Evolutionary conservation across 2,113 vertebrate genomes (phyloP).

Genomic region (Chlamydotis undulata): DNA sequence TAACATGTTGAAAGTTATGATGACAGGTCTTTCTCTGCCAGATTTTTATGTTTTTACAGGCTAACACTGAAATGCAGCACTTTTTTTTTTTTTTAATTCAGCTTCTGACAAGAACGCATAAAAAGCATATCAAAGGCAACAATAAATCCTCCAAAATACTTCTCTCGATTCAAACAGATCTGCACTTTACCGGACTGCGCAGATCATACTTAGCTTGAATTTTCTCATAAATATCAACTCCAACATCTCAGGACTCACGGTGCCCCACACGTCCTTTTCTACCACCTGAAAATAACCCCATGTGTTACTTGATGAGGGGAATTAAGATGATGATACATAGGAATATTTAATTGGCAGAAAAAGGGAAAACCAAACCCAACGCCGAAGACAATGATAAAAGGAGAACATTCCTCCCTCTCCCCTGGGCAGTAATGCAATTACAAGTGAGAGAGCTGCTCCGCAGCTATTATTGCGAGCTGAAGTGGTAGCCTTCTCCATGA

Average conservation of each 20-base stretch:
- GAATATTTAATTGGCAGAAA: background rate
- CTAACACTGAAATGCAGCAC: conserved; percentile 33
- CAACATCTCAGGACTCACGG: background rate
- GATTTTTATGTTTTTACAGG: conserved; percentile 61
- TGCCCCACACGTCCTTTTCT: background rate
- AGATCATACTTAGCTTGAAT: background rate
- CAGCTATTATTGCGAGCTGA: conserved; percentile 7
- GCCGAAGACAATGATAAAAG: background rate
- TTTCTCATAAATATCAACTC: background rate
- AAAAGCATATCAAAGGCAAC: conserved; percentile 48
- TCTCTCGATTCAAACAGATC: background rate
- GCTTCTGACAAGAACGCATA: conserved; percentile 47
- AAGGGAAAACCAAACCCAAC: background rate
- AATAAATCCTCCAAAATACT: conserved; percentile 33
- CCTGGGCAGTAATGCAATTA: conserved; percentile 25
- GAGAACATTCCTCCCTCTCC: background rate
- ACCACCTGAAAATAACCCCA: background rate
- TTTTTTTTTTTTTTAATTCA: background rate
- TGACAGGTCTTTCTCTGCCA: conserved; percentile 62
- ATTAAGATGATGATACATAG: background rate
- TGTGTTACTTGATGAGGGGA: background rate
- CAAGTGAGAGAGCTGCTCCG: background rate
- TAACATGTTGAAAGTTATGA: conserved; percentile 64
- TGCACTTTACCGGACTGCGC: background rate
- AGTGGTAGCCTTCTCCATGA: background rate